A percentile compares a stretch with the other conserved stretches of the same genome.
Conservation (phyloP, 2,113 vertebrate species). For the Copsychus sechellarum region DNA sequence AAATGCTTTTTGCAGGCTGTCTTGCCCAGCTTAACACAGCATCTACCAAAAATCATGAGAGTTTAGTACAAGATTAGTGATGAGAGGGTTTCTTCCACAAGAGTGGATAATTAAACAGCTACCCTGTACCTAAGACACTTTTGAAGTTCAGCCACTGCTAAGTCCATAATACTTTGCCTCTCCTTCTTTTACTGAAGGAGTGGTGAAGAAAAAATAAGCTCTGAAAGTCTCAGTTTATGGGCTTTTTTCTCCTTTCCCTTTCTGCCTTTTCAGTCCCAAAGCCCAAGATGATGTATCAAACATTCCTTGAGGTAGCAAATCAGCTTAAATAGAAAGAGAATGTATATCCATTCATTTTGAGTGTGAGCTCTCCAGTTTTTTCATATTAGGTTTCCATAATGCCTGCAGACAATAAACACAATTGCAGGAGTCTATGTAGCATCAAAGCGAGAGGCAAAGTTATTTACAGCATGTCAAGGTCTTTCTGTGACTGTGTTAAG, state of each 20-base stretch:
- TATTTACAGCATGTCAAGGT: conserved; percentile 73
- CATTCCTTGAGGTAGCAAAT: conserved; percentile 56
- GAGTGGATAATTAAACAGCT: neutral
- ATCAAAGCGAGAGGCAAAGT: conserved; percentile 57
- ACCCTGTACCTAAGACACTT: neutral
- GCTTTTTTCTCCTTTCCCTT: neutral
- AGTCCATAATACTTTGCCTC: neutral
- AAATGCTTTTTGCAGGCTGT: neutral
- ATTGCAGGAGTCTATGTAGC: conserved; percentile 26
- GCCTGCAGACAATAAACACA: conserved; percentile 63
- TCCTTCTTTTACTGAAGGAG: conserved; percentile 20
- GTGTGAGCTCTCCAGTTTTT: conserved; percentile 62
- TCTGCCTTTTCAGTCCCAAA: conserved; percentile 46
- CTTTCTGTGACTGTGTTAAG: conserved; percentile 48
- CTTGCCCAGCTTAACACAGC: neutral
- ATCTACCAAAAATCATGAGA: neutral
- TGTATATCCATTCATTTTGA: conserved; percentile 68
- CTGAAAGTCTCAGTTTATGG: neutral
- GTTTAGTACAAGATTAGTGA: neutral
- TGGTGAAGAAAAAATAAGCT: conserved; percentile 51
- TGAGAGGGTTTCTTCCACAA: neutral
- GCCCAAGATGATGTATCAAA: conserved; percentile 48
- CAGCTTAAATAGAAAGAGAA: conserved; percentile 68
- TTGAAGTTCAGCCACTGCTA: neutral
- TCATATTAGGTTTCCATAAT: conserved; percentile 51